Evolutionary conservation across 1,140 invertebrate genomes (phyloP).

Genomic region (Lutraria rhynchaena): DNA sequence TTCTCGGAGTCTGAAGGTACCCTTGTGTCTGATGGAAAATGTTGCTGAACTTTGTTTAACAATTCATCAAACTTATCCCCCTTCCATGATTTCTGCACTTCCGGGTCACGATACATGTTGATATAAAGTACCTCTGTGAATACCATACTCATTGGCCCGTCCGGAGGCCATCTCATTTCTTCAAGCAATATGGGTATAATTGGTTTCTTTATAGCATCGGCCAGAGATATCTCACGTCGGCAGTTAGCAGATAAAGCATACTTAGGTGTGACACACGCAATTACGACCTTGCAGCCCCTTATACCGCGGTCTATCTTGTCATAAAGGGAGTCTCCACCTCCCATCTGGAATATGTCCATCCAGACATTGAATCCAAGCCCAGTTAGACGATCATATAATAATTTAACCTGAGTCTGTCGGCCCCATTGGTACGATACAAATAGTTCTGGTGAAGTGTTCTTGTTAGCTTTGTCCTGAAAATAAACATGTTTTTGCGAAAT

Average conservation of each 20-base stretch:
- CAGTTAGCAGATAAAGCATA: conserved; percentile 79
- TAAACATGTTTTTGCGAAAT: no score
- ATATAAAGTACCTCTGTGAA: conserved; percentile 77
- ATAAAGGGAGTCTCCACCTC: conserved; percentile 80
- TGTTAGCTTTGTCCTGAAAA: no score
- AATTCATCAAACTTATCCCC: conserved; percentile 71
- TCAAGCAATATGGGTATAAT: conserved; percentile 78
- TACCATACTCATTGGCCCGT: conserved; percentile 78
- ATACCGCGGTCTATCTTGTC: conserved; percentile 80
- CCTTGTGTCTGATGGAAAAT: conserved; percentile 46
- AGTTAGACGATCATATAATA: conserved; percentile 71
- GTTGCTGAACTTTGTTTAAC: conserved; percentile 54
- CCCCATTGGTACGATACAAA: conserved; percentile 81
- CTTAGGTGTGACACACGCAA: conserved; percentile 78
- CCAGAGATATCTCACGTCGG: conserved; percentile 76
- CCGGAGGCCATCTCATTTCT: conserved; percentile 76
- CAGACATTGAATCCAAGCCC: conserved; percentile 75
- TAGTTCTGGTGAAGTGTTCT: conserved; percentile 64
- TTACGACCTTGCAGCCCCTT: conserved; percentile 72
- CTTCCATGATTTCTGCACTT: conserved; percentile 65
- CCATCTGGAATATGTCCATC: conserved; percentile 81
- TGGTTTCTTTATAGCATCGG: conserved; percentile 77
- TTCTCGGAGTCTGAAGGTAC: no score
- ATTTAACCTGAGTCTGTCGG: conserved; percentile 76
- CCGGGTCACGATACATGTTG: conserved; percentile 67